Evolutionary conservation across 2,797 vertebrate genomes (phyloP), one percentile per base, ranked within the genome.

Genomic region (Furcifer pardalis): DNA sequence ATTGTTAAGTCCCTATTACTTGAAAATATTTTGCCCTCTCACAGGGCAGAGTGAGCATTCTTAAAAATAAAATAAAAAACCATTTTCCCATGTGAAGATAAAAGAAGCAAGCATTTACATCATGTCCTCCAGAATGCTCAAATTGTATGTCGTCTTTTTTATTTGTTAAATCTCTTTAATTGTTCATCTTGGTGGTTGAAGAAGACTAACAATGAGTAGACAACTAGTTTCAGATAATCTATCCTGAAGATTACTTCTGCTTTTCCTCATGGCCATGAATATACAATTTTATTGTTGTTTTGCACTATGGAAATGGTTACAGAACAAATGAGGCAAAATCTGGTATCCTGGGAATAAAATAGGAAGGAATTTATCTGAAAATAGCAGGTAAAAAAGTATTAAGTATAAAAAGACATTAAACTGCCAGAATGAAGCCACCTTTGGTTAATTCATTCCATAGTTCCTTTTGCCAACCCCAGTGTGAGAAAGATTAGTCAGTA

Each of bases 271-370:
- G 77, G 62, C 52, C 52, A 6, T 30, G 19, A 40, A n/a, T 44
- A 10, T 56, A 74, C 44, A 23, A 59, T 46, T 83, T 87, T 66
- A 79, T n/a, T 27, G 42, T 4, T 79, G 21, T 74, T 79, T 83
- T 60, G 52, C 75, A 7, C 56, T 49, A 1, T 76, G 27, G n/a
- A 66, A 74, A 87, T 49, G 66, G 62, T 4, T 66, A 30, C 35
- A 78, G 76, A 78, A 56, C 59, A 84, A 83, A n/a, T 40, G 30
- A 8, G n/a, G 52, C 13, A 37, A 56, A 56, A 40, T 25, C 21
- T 37, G 52, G n/a, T 9, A 30, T 77, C 25, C 37, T 0, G 69
- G 71, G 72, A 60, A 8, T 85, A 66, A 75, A 35, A 73, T 75
- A 85, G 56, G 35, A 68, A 60, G 40, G 9, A 49, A 5, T 77